phyloP scores from a whole-genome alignment of 2,797 vertebrate species.

The Tokudaia muenninki region DNA sequence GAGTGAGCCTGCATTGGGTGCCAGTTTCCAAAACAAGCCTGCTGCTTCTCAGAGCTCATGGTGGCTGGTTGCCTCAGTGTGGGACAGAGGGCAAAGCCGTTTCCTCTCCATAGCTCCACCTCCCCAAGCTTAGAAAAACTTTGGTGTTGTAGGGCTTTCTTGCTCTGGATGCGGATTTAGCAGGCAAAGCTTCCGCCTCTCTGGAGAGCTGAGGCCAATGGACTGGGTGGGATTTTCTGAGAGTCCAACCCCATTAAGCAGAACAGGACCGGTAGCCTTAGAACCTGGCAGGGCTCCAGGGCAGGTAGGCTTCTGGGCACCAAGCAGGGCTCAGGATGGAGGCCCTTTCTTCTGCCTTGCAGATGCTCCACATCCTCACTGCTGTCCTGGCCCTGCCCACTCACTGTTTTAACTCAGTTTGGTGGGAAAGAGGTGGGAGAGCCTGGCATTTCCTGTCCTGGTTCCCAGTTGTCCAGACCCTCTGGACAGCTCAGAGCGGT shows the following conservation, averaged over 20 bases:
- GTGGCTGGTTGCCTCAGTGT: conserved; percentile 87
- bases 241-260: background rate
- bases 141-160: conserved; percentile 78
- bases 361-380: background rate
- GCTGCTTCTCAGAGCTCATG: conserved; percentile 86
- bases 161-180: conserved; percentile 52
- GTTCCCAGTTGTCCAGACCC: conserved; percentile 80
- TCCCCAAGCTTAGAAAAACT: conserved; percentile 58
- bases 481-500: conserved; percentile 57
- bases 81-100: conserved; percentile 84
- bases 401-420: conserved; percentile 69
- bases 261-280: background rate
- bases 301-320: conserved; percentile 2
- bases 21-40: conserved; percentile 90
- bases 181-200: conserved; percentile 4
- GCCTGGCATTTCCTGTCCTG: conserved; percentile 83
- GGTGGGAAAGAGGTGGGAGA: conserved; percentile 85
- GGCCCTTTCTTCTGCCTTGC: background rate
- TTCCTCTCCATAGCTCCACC: conserved; percentile 64
- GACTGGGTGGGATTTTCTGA: conserved; percentile 11
- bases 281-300: background rate
- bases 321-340: background rate
- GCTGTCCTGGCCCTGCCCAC: conserved; percentile 68
- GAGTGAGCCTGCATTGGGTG: conserved; percentile 83
- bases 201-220: background rate